phyloP scores from a whole-genome alignment of 1,140 invertebrate species.

The Bombus fervidus region DNA sequence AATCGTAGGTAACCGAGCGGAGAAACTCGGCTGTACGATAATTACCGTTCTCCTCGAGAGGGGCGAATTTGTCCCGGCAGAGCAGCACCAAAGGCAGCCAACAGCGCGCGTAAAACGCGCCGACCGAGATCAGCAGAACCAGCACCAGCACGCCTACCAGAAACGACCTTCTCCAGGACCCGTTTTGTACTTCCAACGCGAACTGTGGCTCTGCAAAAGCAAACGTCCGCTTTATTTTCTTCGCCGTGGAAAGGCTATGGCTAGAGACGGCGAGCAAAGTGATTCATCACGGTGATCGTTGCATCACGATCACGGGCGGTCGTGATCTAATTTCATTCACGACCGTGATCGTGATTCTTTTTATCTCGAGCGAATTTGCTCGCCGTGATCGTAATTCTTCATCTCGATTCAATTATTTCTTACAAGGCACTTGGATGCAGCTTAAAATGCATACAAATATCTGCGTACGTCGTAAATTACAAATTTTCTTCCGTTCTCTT shows the following conservation, averaged over 20 bases:
- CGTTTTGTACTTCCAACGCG: constrained; percentile 73
- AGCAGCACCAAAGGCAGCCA: constrained; percentile 76
- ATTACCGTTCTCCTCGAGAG: constrained; percentile 74
- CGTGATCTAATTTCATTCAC: no score
- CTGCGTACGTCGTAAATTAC: no score
- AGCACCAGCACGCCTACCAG: constrained; percentile 74
- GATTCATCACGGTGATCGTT: no score
- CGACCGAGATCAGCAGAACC: constrained; percentile 73
- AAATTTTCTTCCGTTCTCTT: no score
- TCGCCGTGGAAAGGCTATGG: not conserved
- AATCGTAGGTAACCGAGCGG: not conserved
- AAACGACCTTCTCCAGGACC: constrained; percentile 77
- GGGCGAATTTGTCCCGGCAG: constrained; percentile 77
- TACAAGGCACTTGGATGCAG: no score
- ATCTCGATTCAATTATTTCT: no score
- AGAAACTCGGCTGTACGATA: not conserved
- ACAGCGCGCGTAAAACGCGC: constrained; percentile 78
- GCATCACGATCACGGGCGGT: no score
- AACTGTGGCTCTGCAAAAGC: constrained; percentile 75
- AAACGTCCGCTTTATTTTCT: not conserved
- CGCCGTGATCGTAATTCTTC: no score
- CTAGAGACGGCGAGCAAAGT: no score
- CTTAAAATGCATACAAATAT: no score
- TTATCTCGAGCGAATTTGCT: no score
- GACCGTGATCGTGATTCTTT: no score